Conservation (phyloP, 2,113 vertebrate species). For the Cephalopterus ornatus region DNA sequence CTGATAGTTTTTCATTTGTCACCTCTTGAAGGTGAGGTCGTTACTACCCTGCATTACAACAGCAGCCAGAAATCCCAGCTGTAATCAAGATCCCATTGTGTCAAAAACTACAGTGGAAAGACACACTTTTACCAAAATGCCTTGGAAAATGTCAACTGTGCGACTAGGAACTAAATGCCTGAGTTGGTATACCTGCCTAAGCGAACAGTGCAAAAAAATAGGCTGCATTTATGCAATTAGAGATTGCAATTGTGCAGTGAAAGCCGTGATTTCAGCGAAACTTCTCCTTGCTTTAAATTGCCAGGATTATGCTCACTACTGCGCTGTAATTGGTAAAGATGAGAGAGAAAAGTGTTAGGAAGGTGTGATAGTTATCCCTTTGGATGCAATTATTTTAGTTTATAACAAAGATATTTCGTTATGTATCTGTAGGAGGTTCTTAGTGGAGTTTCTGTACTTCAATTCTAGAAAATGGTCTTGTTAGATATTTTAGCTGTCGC, state of each 20-base stretch:
- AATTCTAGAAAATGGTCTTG: neutral
- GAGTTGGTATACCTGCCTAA: neutral
- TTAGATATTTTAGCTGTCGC: neutral
- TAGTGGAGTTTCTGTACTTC: neutral
- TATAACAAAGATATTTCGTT: neutral
- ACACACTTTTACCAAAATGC: neutral
- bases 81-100: neutral
- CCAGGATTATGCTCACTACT: neutral
- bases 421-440: neutral
- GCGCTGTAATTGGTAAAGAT: neutral
- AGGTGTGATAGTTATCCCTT: neutral
- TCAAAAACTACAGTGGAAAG: neutral
- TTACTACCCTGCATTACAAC: neutral
- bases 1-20: conserved; percentile 8
- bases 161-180: neutral
- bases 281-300: neutral
- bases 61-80: neutral
- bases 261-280: neutral
- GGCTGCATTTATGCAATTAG: neutral
- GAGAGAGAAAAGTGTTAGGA: neutral
- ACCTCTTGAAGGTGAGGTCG: neutral
- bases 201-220: neutral
- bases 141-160: neutral
- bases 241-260: neutral
- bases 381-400: neutral